Evolutionary conservation across 1,140 invertebrate species (phyloP).

Genomic region (Lepidotrigona ventralis): DNA sequence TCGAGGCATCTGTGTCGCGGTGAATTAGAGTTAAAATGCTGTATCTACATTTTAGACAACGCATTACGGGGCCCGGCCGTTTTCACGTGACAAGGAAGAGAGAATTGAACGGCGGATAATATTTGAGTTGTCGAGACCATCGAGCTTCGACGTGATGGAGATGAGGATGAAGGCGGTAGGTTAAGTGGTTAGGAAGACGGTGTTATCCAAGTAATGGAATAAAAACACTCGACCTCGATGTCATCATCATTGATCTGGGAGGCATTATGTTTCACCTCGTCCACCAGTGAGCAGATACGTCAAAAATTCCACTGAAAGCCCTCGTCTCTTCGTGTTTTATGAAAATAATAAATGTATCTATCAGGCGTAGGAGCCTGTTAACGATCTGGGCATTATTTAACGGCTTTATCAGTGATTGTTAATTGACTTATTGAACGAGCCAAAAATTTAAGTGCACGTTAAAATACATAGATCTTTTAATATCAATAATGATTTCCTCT

Average conservation of each 20-base stretch:
- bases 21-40: slow-evolving; percentile 46
- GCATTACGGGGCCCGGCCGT: background rate
- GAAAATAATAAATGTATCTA: slow-evolving; percentile 41
- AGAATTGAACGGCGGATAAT: slow-evolving; percentile 67
- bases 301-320: slow-evolving; percentile 46
- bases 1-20: slow-evolving; percentile 12
- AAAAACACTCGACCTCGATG: slow-evolving; percentile 73
- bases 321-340: slow-evolving; percentile 19
- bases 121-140: slow-evolving; percentile 71
- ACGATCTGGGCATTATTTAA: background rate
- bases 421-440: too few species aligned
- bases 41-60: slow-evolving; percentile 23
- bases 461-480: too few species aligned
- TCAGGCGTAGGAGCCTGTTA: too few species aligned
- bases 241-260: slow-evolving; percentile 47
- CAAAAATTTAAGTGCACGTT: too few species aligned
- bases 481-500: too few species aligned
- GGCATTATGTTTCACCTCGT: slow-evolving; percentile 51
- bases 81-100: slow-evolving; percentile 9
- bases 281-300: slow-evolving; percentile 29
- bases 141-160: slow-evolving; percentile 38
- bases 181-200: slow-evolving; percentile 74
- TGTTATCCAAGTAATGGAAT: slow-evolving; percentile 70
- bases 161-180: slow-evolving; percentile 53
- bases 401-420: background rate